Base-by-base conservation (phyloP, 2,113 vertebrate genomes). In the Triplophysa siluroides region DNA sequence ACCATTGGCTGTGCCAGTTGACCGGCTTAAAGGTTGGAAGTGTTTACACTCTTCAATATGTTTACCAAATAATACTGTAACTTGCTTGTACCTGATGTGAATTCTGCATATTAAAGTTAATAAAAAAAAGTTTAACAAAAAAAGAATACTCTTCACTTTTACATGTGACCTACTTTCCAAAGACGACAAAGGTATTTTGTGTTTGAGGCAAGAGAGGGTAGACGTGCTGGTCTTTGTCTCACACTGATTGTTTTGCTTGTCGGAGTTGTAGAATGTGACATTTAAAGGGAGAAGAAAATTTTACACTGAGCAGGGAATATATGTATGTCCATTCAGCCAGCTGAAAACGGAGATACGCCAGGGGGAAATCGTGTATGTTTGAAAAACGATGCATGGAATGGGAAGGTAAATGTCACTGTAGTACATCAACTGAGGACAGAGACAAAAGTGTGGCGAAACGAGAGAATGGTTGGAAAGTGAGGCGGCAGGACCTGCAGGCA, bases 301-400 rank as follows among this genome's bases (percentile, higher is more conserved):
- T 29, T 60, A n/a, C 52, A 60, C 52, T 33, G 8, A 47, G 71
- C 33, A n/a, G 18, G 61, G 45, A 73, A 73, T 14, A 16, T 56
- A 58, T 26, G 13, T 52, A 38, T 54, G 62, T 16, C 29, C 47
- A 6, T 73, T 80, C 52, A 68, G 52, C 56, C 1, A 0, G 18
- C 33, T 81, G 54, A 74, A 75, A 66, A 65, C 11, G 12, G 29
- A 58, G 54, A 73, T 60, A 21, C 41, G 64, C 79, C 70, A 60
- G 38, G 26, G 71, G 72, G 23, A 65, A 18, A 47, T 33, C 12
- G 33, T 66, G 64, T 61, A 54, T 19, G 62, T n/a, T 24, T 65
- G 82, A 83, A 64, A 70, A 74, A 83, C 58, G 71, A 63, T 29
- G 64, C 61, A 33, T 45, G 64, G 56, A 83, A 74, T 19, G 47